Conservation (phyloP, 2,113 vertebrate species). For the Myiozetetes cayanensis region DNA sequence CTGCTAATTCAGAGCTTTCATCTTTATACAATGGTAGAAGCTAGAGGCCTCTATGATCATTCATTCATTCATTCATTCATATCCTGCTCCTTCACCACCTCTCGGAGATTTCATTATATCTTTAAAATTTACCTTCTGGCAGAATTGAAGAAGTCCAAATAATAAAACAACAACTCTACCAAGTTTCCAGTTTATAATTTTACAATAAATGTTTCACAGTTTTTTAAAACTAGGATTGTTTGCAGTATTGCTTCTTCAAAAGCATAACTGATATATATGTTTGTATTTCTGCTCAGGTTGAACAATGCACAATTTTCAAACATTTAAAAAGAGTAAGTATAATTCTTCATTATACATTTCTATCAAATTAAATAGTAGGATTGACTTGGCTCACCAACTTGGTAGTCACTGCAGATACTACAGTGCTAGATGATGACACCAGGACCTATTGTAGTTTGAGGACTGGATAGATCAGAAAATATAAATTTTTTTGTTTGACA, state of each 20-base stretch:
- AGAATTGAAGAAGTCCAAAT: background rate
- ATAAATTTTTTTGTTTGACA: background rate
- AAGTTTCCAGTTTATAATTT: background rate
- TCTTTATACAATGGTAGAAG: background rate
- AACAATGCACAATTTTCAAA: background rate
- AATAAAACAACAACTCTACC: background rate
- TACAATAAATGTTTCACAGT: background rate
- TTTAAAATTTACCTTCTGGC: background rate
- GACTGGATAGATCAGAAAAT: background rate
- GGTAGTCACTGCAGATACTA: background rate
- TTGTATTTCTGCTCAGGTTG: background rate
- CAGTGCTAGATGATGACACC: background rate
- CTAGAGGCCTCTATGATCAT: background rate
- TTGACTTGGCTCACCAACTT: background rate
- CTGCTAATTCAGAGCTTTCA: background rate
- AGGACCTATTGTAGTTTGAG: background rate
- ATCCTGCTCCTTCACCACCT: background rate
- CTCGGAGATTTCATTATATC: background rate
- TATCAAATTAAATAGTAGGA: background rate
- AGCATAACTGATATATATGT: background rate
- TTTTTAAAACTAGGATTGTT: background rate
- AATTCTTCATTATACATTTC: background rate
- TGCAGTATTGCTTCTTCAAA: background rate
- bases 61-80: background rate
- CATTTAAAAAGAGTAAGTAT: background rate